Base-by-base conservation (phyloP, 2,888 invertebrate genomes). In the Scaptomyza caliginosa region DNA sequence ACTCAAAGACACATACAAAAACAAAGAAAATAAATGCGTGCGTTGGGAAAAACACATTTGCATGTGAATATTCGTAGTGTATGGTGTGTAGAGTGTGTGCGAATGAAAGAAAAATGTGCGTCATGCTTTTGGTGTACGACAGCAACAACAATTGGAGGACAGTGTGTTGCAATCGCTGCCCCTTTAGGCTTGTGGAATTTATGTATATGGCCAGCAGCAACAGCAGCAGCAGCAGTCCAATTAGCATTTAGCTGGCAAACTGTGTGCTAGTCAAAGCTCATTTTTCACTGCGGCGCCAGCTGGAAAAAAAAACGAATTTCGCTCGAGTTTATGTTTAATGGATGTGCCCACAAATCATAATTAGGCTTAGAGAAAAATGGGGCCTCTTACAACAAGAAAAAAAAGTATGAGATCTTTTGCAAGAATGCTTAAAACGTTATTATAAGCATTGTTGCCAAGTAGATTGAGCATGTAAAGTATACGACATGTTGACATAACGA, bases 81-180 rank as follows among this genome's bases (percentile, higher is more conserved):
- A n/a, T n/a, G n/a, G n/a, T n/a, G n/a, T 10, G 71, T 32, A 6
- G 0, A 32, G 32, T 32, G 6, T 55, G 59, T 21, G 67, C 40
- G 67, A 57, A 52, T 58, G 62, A 63, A 26, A 32, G 34, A 23
- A 40, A 49, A 48, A 34, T 63, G 66, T 76, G 74, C 74, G 65
- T 75, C 65, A 77, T 73, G 66, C 4, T 8, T 7, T 34, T 43
- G 51, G 39, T 51, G 55, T 5, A 50, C 67, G 62, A 46, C 66
- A 30, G 28, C 30, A 5, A 32, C 32, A 67, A 78, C 82, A 77
- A 73, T 79, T 66, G 74, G 69, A 77, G 69, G 68, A 52, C 76
- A 67, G 58, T 54, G 70, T 74, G 72, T 73, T 74, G 73, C 69
- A 73, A 73, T 54, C 16, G 24, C 36, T 24, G 32, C 42, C 58